Conservation (phyloP, 2,113 vertebrate species). For the Paramisgurnus dabryanus region DNA sequence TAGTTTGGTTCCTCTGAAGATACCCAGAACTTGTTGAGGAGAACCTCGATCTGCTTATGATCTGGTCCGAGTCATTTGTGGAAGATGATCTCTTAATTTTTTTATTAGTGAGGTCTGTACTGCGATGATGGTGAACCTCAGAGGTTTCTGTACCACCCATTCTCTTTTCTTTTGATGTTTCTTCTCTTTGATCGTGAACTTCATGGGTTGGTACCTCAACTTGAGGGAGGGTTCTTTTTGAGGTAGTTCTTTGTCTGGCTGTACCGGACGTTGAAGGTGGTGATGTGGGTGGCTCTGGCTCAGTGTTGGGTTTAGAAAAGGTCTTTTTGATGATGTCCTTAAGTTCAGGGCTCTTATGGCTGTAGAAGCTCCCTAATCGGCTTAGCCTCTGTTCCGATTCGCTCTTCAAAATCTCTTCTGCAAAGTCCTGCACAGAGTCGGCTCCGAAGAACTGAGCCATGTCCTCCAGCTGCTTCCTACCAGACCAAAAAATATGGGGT, state of each 20-base stretch:
- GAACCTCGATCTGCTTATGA: background rate
- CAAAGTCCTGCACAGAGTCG: slow-evolving; percentile 77
- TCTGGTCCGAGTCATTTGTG: background rate
- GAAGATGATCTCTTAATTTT: background rate
- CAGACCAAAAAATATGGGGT: slow-evolving; percentile 53
- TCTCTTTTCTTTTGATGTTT: slow-evolving; percentile 33
- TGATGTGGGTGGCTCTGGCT: slow-evolving; percentile 9
- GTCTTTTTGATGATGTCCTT: slow-evolving; percentile 65
- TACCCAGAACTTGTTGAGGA: background rate
- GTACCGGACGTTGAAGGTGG: slow-evolving; percentile 26
- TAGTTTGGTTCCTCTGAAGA: background rate
- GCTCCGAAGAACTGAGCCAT: slow-evolving; percentile 82
- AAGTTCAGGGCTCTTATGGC: slow-evolving; percentile 74
- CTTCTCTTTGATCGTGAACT: background rate
- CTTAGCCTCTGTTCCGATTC: slow-evolving; percentile 78
- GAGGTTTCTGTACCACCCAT: background rate
- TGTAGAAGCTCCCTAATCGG: slow-evolving; percentile 83
- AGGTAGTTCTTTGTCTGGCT: slow-evolving; percentile 38
- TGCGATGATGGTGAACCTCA: background rate
- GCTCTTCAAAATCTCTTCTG: slow-evolving; percentile 71
- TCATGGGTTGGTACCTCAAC: background rate
- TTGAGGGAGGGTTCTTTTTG: slow-evolving; percentile 20
- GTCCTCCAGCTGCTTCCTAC: slow-evolving; percentile 86
- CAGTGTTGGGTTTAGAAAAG: slow-evolving; percentile 60
- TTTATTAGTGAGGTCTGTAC: background rate